These are phyloP conservation scores for Acropora tenuis DNA, from an alignment of 64 coral and sea anemone species.

Conservation along the genomic window DNA sequence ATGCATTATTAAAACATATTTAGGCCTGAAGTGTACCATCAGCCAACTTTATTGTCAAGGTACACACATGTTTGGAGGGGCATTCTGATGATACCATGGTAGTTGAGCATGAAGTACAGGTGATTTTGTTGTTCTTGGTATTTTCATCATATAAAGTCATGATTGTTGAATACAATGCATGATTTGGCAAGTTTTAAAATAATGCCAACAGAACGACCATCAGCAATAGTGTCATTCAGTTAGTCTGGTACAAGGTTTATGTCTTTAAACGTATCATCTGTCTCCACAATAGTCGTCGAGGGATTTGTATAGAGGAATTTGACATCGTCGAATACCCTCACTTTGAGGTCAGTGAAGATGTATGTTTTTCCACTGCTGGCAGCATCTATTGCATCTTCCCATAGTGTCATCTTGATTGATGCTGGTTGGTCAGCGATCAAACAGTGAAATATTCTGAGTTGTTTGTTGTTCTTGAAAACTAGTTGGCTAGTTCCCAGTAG, in stretches of 20 bases:
- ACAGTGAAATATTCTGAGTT: too few relatives aligned
- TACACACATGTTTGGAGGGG: too few relatives aligned
- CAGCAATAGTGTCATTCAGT: slow-evolving; percentile 41
- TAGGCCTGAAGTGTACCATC: too few relatives aligned
- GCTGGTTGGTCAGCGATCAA: too few relatives aligned
- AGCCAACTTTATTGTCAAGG: too few relatives aligned
- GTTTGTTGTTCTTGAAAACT: too few relatives aligned
- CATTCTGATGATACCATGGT: slow-evolving; percentile 40
- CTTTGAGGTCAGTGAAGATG: slow-evolving; percentile 32
- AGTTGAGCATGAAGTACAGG: slow-evolving; percentile 47
- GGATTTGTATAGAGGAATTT: slow-evolving; percentile 51
- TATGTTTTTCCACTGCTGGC: slow-evolving; percentile 30
- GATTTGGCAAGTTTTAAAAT: slow-evolving; percentile 50
- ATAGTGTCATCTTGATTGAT: slow-evolving; percentile 29
- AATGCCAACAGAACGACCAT: slow-evolving; percentile 47
- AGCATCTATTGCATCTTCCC: slow-evolving; percentile 27
- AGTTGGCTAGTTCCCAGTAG: too few relatives aligned
- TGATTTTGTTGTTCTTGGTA: slow-evolving; percentile 50
- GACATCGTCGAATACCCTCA: slow-evolving; percentile 48
- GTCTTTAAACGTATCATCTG: slow-evolving; percentile 48
- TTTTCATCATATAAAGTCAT: slow-evolving; percentile 54
- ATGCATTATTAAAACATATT: too few relatives aligned
- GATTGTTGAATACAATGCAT: slow-evolving; percentile 53
- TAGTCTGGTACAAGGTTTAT: slow-evolving; percentile 46
- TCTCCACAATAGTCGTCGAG: slow-evolving; percentile 16